Base-by-base conservation (phyloP, 1,140 invertebrate genomes). In the Microplitis mediator region DNA sequence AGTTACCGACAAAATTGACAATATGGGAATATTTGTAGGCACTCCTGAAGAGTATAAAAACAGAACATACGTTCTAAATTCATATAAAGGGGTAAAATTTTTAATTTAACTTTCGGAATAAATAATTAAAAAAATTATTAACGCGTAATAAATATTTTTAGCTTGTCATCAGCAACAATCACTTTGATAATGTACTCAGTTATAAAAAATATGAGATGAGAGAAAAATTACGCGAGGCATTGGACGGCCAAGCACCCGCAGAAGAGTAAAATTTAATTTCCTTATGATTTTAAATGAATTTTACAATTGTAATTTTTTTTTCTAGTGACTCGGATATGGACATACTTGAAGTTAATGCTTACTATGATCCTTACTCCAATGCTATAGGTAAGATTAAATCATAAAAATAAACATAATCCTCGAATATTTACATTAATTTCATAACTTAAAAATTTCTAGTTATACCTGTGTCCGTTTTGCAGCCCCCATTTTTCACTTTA, bases 381-480 rank as follows among this genome's bases (percentile, higher is more conserved):
- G 2, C 23, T 23, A 23, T 23, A 2, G 23, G 23, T 23, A 23
- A 23, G 23, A 23, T 23, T 23, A 23, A 23, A 23, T 23, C 23
- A 23, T 23, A 2, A 23, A 23, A 23, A 23, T 2, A 23, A 23
- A 23, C 23, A 23, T 23, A 1, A 23, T 0, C 23, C 23, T 23
- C 23, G 23, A 23, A 23, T 23, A 23, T 23, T 23, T 23, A 23
- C 23, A 23, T 23, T 23, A 1, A 23, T 23, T 23, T 54, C n/a
- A 9, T 6, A 16, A 61, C 31, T 45, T 80, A 79, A 79, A 79
- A 80, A 88, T 87, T 78, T 85, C 6, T 5, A 93, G 92, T 91
- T 78, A 86, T 93, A 50, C 91, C 92, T 71, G 87, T 92, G 80
- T 91, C 91, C 35, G 91, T 92, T 79, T 80, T 93, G 69, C 91